These are phyloP conservation scores for Parochlus steinenii DNA, from an alignment of 2,888 invertebrate genomes.

Conservation along the genomic window DNA sequence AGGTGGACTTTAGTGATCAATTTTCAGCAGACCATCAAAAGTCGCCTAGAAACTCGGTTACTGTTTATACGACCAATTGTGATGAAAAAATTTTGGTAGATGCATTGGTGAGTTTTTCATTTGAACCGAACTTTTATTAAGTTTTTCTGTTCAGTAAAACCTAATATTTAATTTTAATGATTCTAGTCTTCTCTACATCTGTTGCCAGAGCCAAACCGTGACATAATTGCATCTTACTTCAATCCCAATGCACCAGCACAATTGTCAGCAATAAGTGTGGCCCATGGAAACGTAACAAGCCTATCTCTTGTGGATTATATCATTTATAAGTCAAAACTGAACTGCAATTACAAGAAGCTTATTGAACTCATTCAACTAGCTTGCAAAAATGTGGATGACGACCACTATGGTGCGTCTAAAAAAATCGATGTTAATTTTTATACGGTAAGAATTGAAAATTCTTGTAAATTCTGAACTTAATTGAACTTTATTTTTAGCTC, in stretches of 20 bases:
- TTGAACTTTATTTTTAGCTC: slow-evolving; percentile 16
- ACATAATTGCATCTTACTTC: slow-evolving; percentile 18
- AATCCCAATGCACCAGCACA: not conserved
- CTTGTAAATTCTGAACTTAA: not conserved
- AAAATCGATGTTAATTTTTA: slow-evolving; percentile 23
- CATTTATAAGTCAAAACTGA: slow-evolving; percentile 24
- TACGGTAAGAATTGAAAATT: slow-evolving; percentile 18
- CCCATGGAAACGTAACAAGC: slow-evolving; percentile 14
- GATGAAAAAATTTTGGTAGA: slow-evolving; percentile 26
- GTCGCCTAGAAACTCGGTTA: slow-evolving; percentile 13
- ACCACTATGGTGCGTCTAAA: slow-evolving; percentile 1
- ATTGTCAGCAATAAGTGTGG: not conserved
- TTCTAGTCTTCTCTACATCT: slow-evolving; percentile 24
- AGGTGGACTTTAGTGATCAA: slow-evolving; percentile 6
- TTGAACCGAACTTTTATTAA: not conserved
- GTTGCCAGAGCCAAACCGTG: slow-evolving; percentile 23
- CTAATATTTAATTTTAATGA: slow-evolving; percentile 4
- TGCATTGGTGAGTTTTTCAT: slow-evolving; percentile 21
- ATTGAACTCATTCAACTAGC: slow-evolving; percentile 23
- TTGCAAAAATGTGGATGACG: slow-evolving; percentile 18
- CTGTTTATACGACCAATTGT: slow-evolving; percentile 23
- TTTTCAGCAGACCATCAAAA: slow-evolving; percentile 6
- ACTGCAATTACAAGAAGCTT: slow-evolving; percentile 25
- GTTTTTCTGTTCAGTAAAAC: not conserved
- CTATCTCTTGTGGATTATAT: slow-evolving; percentile 19